These are phyloP conservation scores for Podabrus alpinus DNA, from an alignment of 2,888 invertebrate species.

Conservation along the genomic window DNA sequence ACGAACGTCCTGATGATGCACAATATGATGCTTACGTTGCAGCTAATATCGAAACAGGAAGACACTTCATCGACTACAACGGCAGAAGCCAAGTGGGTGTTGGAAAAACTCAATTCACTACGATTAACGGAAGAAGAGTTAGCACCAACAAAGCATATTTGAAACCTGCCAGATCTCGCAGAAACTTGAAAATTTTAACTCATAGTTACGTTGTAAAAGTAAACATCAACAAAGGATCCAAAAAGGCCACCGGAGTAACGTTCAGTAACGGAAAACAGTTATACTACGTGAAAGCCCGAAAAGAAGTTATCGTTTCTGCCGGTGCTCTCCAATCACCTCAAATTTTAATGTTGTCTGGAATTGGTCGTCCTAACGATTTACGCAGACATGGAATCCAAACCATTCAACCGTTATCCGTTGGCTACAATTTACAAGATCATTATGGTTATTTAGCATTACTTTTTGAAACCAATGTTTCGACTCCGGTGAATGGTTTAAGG, in stretches of 20 bases:
- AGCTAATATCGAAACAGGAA: constrained; percentile 70
- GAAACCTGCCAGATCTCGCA: constrained; percentile 64
- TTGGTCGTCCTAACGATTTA: constrained; percentile 70
- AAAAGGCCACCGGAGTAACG: constrained; percentile 67
- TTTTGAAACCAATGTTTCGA: constrained; percentile 52
- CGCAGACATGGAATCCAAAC: constrained; percentile 61
- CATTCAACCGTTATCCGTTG: constrained; percentile 70
- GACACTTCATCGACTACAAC: constrained; percentile 68
- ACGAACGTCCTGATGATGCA: constrained; percentile 60
- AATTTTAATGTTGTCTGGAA: constrained; percentile 79
- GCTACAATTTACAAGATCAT: constrained; percentile 78
- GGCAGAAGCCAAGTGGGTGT: constrained; percentile 64
- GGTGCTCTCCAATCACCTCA: constrained; percentile 83
- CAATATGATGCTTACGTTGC: constrained; percentile 64
- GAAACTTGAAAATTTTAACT: constrained; percentile 72
- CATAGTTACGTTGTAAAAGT: constrained; percentile 69
- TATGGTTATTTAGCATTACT: constrained; percentile 70
- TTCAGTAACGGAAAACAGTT: constrained; percentile 64
- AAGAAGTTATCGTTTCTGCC: constrained; percentile 76
- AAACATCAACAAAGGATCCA: constrained; percentile 62
- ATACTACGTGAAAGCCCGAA: constrained; percentile 62
- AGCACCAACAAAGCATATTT: constrained; percentile 69
- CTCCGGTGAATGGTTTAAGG: not conserved
- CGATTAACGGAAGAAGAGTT: constrained; percentile 61
- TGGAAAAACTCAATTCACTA: constrained; percentile 65